Conservation (phyloP, 2,888 invertebrate species). For the Phalera bucephala region DNA sequence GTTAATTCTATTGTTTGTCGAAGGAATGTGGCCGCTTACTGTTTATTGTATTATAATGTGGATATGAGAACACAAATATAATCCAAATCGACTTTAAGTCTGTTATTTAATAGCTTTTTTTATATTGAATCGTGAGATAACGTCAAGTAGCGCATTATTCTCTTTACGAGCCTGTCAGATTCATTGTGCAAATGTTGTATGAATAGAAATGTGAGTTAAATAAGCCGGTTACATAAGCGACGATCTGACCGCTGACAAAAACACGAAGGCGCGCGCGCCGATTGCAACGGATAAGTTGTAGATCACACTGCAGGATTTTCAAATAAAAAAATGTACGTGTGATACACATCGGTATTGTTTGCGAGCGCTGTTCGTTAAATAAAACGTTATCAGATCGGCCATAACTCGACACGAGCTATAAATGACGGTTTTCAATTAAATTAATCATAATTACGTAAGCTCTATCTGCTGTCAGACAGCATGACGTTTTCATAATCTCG, state of each 20-base stretch:
- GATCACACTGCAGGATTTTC: constrained; percentile 15
- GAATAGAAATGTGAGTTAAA: constrained; percentile 23
- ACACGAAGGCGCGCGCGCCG: constrained; percentile 19
- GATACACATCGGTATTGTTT: constrained; percentile 23
- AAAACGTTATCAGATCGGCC: constrained; percentile 15
- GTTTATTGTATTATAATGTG: constrained; percentile 45
- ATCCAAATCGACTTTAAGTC: constrained; percentile 10
- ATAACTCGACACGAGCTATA: constrained; percentile 10
- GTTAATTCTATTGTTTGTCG: constrained; percentile 50
- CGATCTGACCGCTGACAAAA: constrained; percentile 26
- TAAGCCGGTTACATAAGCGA: constrained; percentile 28
- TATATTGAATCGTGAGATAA: constrained; percentile 14
- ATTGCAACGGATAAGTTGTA: constrained; percentile 27
- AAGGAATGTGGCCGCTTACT: constrained; percentile 40
- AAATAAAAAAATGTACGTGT: constrained; percentile 12
- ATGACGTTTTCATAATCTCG: constrained; percentile 16
- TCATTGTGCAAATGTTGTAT: constrained; percentile 25
- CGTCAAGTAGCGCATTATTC: constrained; percentile 20
- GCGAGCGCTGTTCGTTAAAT: constrained; percentile 19
- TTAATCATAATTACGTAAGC: constrained; percentile 13
- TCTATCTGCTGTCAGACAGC: constrained; percentile 1
- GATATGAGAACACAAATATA: constrained; percentile 13
- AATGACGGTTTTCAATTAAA: constrained; percentile 19
- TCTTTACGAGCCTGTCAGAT: constrained; percentile 24
- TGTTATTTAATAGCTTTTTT: constrained; percentile 16